phyloP scores from a whole-genome alignment of 1,140 invertebrate genomes.

The Papilio glaucus region DNA sequence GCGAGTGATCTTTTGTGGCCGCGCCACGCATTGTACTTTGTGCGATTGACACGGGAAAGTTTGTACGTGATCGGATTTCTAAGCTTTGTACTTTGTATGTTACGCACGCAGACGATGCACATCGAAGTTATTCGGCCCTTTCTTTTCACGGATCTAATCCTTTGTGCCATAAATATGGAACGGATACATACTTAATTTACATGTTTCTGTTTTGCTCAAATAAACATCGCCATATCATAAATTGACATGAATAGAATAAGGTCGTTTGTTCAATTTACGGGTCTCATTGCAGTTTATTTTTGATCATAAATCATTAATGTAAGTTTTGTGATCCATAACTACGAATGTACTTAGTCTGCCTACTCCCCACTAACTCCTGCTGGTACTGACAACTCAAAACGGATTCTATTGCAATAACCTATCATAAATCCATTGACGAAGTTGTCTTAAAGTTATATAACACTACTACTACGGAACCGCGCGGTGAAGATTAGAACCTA shows the following conservation, averaged over 20 bases:
- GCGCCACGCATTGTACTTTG: slow-evolving; percentile 42
- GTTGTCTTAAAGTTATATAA: slow-evolving; percentile 9
- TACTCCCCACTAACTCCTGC: too few species aligned
- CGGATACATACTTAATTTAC: neutral
- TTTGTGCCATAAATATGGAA: neutral
- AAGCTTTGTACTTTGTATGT: slow-evolving; percentile 59
- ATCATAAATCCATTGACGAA: neutral
- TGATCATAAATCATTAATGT: too few species aligned
- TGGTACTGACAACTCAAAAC: too few species aligned
- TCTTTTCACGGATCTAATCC: slow-evolving; percentile 46
- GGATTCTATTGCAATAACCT: neutral
- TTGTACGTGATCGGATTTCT: slow-evolving; percentile 57
- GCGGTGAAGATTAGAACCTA: neutral
- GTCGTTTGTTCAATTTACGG: too few species aligned
- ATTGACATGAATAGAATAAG: too few species aligned
- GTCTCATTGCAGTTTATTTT: too few species aligned
- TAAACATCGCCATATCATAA: too few species aligned
- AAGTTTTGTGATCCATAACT: too few species aligned
- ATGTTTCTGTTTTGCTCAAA: too few species aligned
- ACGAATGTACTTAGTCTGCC: too few species aligned
- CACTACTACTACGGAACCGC: neutral
- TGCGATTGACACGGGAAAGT: slow-evolving; percentile 57
- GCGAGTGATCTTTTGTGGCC: slow-evolving; percentile 35
- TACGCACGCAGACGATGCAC: slow-evolving; percentile 45
- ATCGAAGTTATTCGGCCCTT: slow-evolving; percentile 57